Evolutionary conservation across 2,888 invertebrate species (phyloP), one percentile per base, ranked within the genome.

Genomic region (Ernsta delagoae): DNA sequence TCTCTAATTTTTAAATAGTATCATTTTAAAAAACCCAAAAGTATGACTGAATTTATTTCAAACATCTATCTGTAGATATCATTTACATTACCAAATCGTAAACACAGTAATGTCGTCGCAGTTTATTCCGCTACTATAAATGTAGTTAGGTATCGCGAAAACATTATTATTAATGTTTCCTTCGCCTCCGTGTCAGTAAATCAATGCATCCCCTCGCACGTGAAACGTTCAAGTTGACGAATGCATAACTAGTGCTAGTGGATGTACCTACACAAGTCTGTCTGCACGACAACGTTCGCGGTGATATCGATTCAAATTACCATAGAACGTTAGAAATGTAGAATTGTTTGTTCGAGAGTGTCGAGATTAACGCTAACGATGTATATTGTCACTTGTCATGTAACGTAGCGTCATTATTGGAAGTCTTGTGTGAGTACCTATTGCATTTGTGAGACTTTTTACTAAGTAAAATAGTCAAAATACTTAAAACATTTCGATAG

Each of bases 221-320:
- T 60, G 60, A 67, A 60, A 61, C 60, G 53, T 60, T 53, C 63
- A 43, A 41, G 34, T 43, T 16, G 41, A 57, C 57, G 57, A 67
- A 66, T 54, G 53, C 60, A 60, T 60, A 66, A 67, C 60, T 67
- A 67, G n/a, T n/a, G n/a, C 59, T 36, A 50, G 4, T 65, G 7
- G 59, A 66, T 60, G 31, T 45, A 12, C 39, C 39, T 41, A 11
- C 39, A 12, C 53, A 34, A 66, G 54, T 60, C 53, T 61, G 66
- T 67, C 66, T 67, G 66, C 66, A 60, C 66, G 60, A 67, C 66
- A 61, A 54, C 43, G 66, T 60, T 56, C 60, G 66, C 60, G 54
- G 50, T 54, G 60, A 31, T 61, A 67, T 67, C 66, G 66, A 67
- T 67, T 67, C 54, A 53, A 60, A 54, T 43, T 66, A 24, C 60